Base-by-base conservation (phyloP, 2,888 invertebrate genomes). In the Metalampra italica region DNA sequence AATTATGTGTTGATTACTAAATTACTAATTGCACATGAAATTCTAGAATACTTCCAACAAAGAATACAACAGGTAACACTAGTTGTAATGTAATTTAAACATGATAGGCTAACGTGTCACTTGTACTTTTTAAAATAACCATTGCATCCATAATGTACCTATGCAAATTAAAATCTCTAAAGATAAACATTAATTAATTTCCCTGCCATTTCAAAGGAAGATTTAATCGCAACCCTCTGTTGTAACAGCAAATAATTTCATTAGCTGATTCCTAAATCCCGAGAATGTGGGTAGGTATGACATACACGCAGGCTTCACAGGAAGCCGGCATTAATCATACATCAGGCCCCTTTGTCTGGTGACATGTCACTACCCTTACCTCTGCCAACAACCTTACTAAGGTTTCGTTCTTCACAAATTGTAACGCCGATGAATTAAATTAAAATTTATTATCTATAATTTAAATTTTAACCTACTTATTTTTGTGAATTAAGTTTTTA, bases 301-400 rank as follows among this genome's bases (percentile, higher is more conserved):
- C 43, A 48, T 57, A 59, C 51, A 55, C 60, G 62, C 58, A 56
- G 56, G 59, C 62, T 70, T 59, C 62, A 62, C 64, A 64, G 73
- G 71, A 76, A 75, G 71, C 69, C 64, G 56, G 57, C 70, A 81
- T 84, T 84, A 75, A 81, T 87, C 85, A 85, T 81, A 79, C 75
- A 84, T 82, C 76, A 76, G 68, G 66, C 71, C 78, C 83, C 79
- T 81, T 84, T 78, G 78, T 78, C 69, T 77, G 66, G 63, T 55
- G 68, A 70, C 65, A 60, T 65, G 68, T 75, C 74, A 64, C 57
- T 62, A 54, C 39, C 65, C 65, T 54, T 56, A 60, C 47, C 56
- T 56, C 46, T 48, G 62, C 58, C 57, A 64, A 62, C 51, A 51
- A 30, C 14, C 37, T 53, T 55, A 68, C 64, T 52, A 63, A 13